Conservation (phyloP, 2,797 vertebrate species). For the Octomys mimax region DNA sequence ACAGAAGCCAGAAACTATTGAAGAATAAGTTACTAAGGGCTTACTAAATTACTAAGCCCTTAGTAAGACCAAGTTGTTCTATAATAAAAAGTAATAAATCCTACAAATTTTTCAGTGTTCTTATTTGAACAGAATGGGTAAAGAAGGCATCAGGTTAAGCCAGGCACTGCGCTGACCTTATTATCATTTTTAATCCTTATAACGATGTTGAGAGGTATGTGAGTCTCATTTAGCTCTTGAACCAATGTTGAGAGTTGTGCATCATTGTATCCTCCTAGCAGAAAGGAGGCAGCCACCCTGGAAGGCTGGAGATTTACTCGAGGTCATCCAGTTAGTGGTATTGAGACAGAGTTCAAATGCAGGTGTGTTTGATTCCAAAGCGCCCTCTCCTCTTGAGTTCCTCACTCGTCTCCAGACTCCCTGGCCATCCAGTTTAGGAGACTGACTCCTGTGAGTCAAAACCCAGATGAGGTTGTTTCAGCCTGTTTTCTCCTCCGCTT, state of each 20-base stretch:
- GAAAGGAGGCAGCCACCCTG: neutral
- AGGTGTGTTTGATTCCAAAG: neutral
- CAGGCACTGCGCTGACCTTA: neutral
- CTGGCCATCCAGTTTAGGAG: neutral
- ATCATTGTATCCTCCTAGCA: neutral
- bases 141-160: neutral
- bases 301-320: neutral
- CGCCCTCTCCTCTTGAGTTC: neutral
- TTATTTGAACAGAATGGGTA: neutral
- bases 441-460: neutral
- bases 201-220: neutral
- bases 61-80: neutral
- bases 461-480: constrained; percentile 31
- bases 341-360: neutral
- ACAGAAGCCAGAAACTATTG: neutral
- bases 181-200: neutral
- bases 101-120: neutral
- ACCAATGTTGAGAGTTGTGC: neutral
- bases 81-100: neutral
- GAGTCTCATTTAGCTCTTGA: neutral
- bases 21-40: neutral
- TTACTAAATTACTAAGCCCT: too few relatives aligned
- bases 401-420: neutral
- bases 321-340: neutral
- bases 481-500: neutral